Percentiles rank a stretch among this genome's conserved stretches.
These are phyloP conservation scores for Drosophila buzzatii DNA, from an alignment of 2,888 invertebrate genomes.

Conservation along the genomic window DNA sequence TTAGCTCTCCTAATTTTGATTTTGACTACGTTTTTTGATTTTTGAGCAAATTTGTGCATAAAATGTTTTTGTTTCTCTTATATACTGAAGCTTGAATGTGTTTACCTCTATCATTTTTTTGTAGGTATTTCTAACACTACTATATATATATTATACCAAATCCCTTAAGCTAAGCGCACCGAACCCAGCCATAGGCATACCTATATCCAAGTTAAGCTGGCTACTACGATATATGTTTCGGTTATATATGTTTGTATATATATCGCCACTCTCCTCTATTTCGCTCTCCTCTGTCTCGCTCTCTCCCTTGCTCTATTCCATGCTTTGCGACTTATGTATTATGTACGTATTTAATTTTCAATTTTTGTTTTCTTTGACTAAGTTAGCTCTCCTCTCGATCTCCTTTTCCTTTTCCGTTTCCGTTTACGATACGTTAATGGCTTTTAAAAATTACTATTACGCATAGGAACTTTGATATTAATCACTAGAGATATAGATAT, in stretches of 20 bases:
- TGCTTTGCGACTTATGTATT: conserved; percentile 69
- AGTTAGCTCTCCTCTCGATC: conserved; percentile 28
- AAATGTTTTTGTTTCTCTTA: conserved; percentile 37
- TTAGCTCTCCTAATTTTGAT: conserved; percentile 32
- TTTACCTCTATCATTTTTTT: conserved; percentile 33
- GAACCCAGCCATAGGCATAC: conserved; percentile 46
- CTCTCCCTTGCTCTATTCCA: not conserved
- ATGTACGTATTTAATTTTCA: conserved; percentile 78
- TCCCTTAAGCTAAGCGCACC: conserved; percentile 50
- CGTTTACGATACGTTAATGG: conserved; percentile 62
- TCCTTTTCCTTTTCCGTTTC: conserved; percentile 18
- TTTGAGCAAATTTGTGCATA: conserved; percentile 75
- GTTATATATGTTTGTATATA: conserved; percentile 47
- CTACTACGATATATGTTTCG: conserved; percentile 62
- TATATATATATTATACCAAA: conserved; percentile 39
- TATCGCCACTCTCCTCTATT: conserved; percentile 14
- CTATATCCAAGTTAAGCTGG: conserved; percentile 36
- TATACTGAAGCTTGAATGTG: conserved; percentile 56
- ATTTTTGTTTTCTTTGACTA: conserved; percentile 38
- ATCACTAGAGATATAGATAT: conserved; percentile 81
- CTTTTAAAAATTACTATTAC: conserved; percentile 74
- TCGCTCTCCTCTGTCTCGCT: conserved; percentile 8
- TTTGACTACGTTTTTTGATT: conserved; percentile 55
- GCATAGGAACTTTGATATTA: conserved; percentile 84
- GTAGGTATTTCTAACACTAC: conserved; percentile 50